phyloP scores from a whole-genome alignment of 2,113 vertebrate genomes.

The Beaufortia kweichowensis region DNA sequence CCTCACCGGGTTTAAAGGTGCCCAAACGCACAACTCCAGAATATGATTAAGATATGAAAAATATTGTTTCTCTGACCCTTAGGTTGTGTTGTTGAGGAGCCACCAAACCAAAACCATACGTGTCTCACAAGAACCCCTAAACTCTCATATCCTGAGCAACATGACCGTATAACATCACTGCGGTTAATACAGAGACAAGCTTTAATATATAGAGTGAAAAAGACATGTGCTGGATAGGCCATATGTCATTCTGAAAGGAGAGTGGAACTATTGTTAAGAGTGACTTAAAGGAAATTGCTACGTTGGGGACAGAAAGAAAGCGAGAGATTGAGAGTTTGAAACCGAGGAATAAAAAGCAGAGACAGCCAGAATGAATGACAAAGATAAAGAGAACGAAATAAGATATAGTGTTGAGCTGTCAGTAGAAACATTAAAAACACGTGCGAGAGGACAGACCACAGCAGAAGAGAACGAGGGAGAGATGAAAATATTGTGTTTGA shows the following conservation, averaged over 20 bases:
- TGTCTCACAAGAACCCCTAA: conserved; percentile 43
- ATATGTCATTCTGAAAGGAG: conserved; percentile 49
- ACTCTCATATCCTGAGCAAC: conserved; percentile 11
- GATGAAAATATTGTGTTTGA: conserved; percentile 24
- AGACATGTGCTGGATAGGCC: conserved; percentile 37
- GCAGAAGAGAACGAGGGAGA: conserved; percentile 5
- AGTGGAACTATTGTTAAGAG: conserved; percentile 57
- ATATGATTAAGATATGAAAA: neutral
- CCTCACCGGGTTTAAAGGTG: neutral
- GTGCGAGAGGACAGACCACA: neutral
- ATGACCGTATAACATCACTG: conserved; percentile 21
- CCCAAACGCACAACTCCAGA: neutral
- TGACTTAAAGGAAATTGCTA: conserved; percentile 54
- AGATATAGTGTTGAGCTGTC: conserved; percentile 41
- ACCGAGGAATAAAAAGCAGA: conserved; percentile 12
- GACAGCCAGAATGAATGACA: conserved; percentile 46
- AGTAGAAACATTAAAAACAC: conserved; percentile 41
- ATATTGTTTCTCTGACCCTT: conserved; percentile 47
- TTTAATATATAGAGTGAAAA: conserved; percentile 46
- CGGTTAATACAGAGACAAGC: conserved; percentile 41
- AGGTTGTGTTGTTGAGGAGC: conserved; percentile 57
- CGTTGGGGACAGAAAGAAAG: conserved; percentile 39
- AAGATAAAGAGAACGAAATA: conserved; percentile 44
- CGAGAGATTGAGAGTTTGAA: conserved; percentile 18
- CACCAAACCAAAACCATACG: conserved; percentile 45